Evolutionary conservation across 2,113 vertebrate genomes (phyloP).

Genomic region (Nothocercus nigrocapillus): DNA sequence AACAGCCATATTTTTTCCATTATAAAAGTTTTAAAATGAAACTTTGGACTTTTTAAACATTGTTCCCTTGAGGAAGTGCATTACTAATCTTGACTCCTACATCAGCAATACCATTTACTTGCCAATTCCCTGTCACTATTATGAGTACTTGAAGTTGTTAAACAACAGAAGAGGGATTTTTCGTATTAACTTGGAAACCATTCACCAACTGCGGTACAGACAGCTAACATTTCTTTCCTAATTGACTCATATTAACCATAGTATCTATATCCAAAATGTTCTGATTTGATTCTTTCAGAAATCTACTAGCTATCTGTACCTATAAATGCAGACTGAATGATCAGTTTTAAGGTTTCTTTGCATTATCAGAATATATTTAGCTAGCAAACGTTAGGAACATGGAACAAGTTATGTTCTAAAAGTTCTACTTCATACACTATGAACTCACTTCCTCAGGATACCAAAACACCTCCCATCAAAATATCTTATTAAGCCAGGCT

Average conservation of each 20-base stretch:
- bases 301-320: background rate
- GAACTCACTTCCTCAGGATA: constrained; percentile 17
- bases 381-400: background rate
- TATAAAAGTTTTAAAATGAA: background rate
- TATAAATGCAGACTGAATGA: background rate
- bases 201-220: background rate
- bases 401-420: constrained; percentile 12
- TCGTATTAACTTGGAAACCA: constrained; percentile 29
- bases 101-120: background rate
- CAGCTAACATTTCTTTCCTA: constrained; percentile 11
- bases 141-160: background rate
- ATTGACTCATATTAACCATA: background rate
- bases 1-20: background rate
- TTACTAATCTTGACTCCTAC: background rate
- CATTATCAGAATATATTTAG: background rate
- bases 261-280: background rate
- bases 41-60: constrained; percentile 2
- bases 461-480: constrained; percentile 17
- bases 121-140: constrained; percentile 21
- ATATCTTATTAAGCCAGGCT: background rate
- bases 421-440: constrained; percentile 16
- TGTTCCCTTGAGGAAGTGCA: background rate
- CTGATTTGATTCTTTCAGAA: background rate
- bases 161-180: constrained; percentile 29
- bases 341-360: background rate